phyloP scores from a whole-genome alignment of 2,888 invertebrate species.

The Steinernema hermaphroditum region DNA sequence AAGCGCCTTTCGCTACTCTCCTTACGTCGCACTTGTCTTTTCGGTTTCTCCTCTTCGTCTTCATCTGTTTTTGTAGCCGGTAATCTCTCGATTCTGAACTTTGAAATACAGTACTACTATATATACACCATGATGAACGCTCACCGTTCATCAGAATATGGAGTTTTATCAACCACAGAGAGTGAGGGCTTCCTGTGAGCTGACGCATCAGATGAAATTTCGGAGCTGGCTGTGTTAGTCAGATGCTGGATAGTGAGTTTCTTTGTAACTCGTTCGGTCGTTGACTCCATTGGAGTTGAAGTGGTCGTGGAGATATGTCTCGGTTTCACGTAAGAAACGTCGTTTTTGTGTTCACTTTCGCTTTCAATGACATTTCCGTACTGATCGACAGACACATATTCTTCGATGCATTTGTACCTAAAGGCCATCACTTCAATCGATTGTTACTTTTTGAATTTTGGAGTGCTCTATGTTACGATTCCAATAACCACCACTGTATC shows the following conservation, averaged over 20 bases:
- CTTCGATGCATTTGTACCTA: conserved; percentile 39
- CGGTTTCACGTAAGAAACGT: background rate
- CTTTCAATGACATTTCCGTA: conserved; percentile 32
- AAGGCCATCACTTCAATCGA: background rate
- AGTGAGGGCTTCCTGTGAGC: too few relatives aligned
- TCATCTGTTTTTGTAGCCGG: too few relatives aligned
- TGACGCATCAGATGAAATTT: too few relatives aligned
- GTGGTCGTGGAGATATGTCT: background rate
- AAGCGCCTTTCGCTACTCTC: background rate
- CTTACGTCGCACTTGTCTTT: background rate
- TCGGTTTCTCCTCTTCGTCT: too few relatives aligned
- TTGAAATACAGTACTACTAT: too few relatives aligned
- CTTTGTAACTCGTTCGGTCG: background rate
- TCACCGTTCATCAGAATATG: too few relatives aligned
- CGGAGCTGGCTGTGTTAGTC: background rate
- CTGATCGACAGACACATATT: conserved; percentile 37
- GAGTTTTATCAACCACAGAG: too few relatives aligned
- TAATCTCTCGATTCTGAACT: too few relatives aligned
- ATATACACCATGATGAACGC: too few relatives aligned
- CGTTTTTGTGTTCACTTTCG: background rate
- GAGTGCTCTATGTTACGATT: too few relatives aligned
- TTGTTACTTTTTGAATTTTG: too few relatives aligned
- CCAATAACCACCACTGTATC: too few relatives aligned
- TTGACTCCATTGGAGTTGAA: background rate
- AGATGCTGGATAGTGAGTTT: conserved; percentile 13